Base-by-base conservation (phyloP, 2,797 vertebrate genomes). In the Tokudaia muenninki region DNA sequence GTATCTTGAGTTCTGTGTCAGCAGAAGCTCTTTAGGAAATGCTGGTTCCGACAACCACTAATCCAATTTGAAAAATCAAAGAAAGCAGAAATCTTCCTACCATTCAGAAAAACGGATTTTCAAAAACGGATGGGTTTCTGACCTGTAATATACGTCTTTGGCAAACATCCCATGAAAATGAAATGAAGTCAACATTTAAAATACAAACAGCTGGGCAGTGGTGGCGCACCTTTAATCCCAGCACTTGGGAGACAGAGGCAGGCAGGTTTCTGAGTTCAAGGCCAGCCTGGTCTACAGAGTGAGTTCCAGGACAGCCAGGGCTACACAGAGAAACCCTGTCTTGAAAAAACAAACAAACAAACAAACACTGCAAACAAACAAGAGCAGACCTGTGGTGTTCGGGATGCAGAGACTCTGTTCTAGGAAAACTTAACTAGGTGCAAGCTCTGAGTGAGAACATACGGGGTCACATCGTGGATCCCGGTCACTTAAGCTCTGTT, bases 91-190 rank as follows among this genome's bases (percentile, higher is more conserved):
- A 50, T 59, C 41, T 91, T 57, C 72, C 44, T 9, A 29, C n/a
- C 13, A 26, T 19, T 72, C 44, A 24, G 59, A 61, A 61, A 61
- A 61, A 24, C 6, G 14, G 14, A 57, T 57, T 57, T 57, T 57
- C 55, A 57, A 57, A 57, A 63, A 3, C 17, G 14, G 31, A 26
- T 1, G 2, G 6, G 17, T 90, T 92, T 65, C 77, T 89, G n/a
- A 87, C 26, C 41, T 59, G 21, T 74, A 31, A n/a, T 59, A 44
- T 29, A 0, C 79, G 6, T 77, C 41, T 72, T 96, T 95, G 74
- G 50, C 29, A 96, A 72, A 79, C 19, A 70, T 84, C 59, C 41
- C 59, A 44, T 84, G 81, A 92, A 91, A 96, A 79, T 67, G 50
- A 78, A 96, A 79, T 77, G 37, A 74, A 47, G 37, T 34, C 37